Percentiles rank a stretch among this genome's conserved stretches.
phyloP scores from a whole-genome alignment of 2,113 vertebrate genomes.

The Hypocryptadius cinnamomeus region DNA sequence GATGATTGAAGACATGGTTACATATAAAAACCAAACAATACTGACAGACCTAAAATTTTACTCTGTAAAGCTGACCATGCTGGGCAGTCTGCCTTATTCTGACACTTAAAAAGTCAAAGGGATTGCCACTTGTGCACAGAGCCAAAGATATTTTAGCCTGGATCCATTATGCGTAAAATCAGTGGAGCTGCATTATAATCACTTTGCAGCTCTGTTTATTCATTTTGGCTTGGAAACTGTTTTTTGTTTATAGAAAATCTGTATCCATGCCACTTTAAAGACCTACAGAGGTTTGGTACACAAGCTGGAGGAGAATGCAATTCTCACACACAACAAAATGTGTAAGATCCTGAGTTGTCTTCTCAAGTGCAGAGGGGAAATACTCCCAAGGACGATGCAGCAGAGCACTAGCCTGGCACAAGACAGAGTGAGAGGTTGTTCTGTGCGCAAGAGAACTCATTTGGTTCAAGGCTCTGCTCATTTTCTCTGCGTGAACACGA shows the following conservation, averaged over 20 bases:
- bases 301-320: not conserved
- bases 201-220: not conserved
- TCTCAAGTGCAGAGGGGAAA: not conserved
- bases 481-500: not conserved
- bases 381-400: not conserved
- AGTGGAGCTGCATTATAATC: not conserved
- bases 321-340: not conserved
- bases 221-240: not conserved
- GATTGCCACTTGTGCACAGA: not conserved
- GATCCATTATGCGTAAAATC: fast-evolving
- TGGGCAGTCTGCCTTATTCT: not conserved
- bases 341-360: not conserved
- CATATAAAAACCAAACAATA: not conserved
- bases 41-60: not conserved
- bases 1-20: not conserved
- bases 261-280: not conserved
- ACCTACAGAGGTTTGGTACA: not conserved
- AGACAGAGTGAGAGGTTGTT: not conserved
- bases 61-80: not conserved
- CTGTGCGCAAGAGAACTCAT: not conserved
- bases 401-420: not conserved
- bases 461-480: not conserved
- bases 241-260: not conserved
- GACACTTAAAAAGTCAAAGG: not conserved
- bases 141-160: not conserved